Conservation (phyloP, 1,140 invertebrate species). For the Formica selysi region DNA sequence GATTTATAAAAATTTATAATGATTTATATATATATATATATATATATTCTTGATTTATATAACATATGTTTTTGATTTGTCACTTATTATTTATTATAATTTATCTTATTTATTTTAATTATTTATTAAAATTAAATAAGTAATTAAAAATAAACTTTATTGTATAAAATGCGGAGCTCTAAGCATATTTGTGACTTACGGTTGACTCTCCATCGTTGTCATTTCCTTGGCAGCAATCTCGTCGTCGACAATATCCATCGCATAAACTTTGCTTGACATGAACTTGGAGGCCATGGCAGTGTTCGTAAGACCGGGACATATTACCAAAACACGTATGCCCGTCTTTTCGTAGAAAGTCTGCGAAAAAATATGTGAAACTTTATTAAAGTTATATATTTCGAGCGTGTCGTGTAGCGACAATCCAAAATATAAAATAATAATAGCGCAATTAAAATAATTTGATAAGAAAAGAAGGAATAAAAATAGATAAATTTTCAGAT, state of each 20-base stretch:
- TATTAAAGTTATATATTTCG: neutral
- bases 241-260: slow-evolving; percentile 70
- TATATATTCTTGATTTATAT: too few relatives aligned
- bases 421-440: neutral
- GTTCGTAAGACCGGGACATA: slow-evolving; percentile 86
- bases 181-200: slow-evolving; percentile 49
- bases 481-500: neutral
- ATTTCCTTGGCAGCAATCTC: slow-evolving; percentile 66
- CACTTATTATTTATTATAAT: too few relatives aligned
- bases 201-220: slow-evolving; percentile 60
- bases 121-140: neutral
- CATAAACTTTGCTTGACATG: slow-evolving; percentile 66
- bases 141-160: neutral
- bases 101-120: neutral
- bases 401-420: neutral
- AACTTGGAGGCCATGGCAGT: slow-evolving; percentile 75
- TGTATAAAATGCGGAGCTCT: neutral
- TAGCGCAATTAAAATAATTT: neutral
- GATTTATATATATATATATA: too few relatives aligned
- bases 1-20: too few relatives aligned
- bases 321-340: slow-evolving; percentile 82
- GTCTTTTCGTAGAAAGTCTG: slow-evolving; percentile 77
- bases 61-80: slow-evolving; percentile 1
- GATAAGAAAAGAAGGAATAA: neutral
- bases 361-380: neutral